phyloP scores from a whole-genome alignment of 2,888 invertebrate species.

The Neoaliturus tenellus region DNA sequence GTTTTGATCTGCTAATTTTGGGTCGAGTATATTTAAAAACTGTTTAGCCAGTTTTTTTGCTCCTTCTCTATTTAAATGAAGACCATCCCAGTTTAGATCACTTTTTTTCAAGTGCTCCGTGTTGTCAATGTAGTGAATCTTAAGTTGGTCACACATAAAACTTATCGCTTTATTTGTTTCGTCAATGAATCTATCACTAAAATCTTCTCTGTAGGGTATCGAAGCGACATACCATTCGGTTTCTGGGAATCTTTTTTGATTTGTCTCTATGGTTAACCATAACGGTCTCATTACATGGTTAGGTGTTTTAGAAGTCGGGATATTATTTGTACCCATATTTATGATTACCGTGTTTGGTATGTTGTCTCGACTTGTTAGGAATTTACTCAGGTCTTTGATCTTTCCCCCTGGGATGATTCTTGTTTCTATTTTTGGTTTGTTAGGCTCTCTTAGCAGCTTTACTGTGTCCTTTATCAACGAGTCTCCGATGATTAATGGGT shows the following conservation, averaged over 20 bases:
- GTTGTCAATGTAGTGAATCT: constrained; percentile 3
- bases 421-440: no score
- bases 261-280: not conserved
- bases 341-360: no score
- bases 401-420: no score
- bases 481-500: no score
- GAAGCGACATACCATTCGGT: no score
- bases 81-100: constrained; percentile 18
- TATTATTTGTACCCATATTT: no score
- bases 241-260: no score
- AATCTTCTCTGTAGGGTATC: not conserved
- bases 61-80: not conserved
- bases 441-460: no score
- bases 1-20: not conserved
- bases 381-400: no score
- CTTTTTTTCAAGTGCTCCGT: not conserved
- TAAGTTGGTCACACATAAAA: not conserved
- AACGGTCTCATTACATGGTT: not conserved
- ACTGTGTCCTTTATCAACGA: no score
- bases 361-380: no score
- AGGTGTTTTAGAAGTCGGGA: no score
- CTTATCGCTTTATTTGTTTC: not conserved
- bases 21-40: not conserved
- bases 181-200: not conserved
- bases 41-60: not conserved